These are phyloP conservation scores for Enteromius treurensis DNA, from an alignment of 2,797 vertebrate species.

Conservation along the genomic window DNA sequence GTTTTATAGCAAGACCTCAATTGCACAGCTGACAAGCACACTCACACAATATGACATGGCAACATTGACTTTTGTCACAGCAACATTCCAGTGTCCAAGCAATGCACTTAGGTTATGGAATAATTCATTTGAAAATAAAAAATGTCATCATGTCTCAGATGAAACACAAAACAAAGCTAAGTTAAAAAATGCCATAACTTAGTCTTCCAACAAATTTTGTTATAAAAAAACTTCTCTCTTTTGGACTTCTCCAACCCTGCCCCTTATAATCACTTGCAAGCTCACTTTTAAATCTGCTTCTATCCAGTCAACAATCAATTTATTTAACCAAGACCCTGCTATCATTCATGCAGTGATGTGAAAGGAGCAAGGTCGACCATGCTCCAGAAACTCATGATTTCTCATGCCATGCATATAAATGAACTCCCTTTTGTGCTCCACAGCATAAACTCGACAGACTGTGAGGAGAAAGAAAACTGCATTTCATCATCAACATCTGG, in stretches of 20 bases:
- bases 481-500: constrained; percentile 10
- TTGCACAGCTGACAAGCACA: constrained; percentile 9
- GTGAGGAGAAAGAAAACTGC: background rate
- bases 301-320: background rate
- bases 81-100: background rate
- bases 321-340: background rate
- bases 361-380: background rate
- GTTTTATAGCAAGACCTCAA: constrained; percentile 25
- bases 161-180: background rate
- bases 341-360: background rate
- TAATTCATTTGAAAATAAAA: background rate
- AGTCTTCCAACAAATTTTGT: background rate
- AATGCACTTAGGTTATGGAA: background rate
- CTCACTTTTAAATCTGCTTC: background rate
- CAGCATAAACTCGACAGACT: background rate
- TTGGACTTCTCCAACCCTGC: background rate
- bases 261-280: background rate
- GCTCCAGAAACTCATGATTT: background rate
- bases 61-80: background rate
- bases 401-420: background rate
- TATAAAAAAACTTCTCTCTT: background rate
- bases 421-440: background rate
- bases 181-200: background rate
- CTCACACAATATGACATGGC: constrained; percentile 1
- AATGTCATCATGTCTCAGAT: background rate